phyloP scores from a whole-genome alignment of 2,888 invertebrate species.

The Stenodera caucasica region DNA sequence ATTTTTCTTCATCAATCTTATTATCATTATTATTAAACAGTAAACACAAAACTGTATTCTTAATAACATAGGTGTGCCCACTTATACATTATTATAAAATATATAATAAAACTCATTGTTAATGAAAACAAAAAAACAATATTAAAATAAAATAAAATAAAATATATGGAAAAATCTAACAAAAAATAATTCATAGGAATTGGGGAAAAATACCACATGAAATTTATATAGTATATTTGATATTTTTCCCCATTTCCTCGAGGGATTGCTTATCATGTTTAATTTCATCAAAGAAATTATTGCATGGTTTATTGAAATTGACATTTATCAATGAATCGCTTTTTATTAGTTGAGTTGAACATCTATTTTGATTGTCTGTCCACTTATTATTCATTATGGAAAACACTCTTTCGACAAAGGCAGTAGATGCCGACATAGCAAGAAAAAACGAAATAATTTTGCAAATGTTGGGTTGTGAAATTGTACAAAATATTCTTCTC shows the following conservation, averaged over 20 bases:
- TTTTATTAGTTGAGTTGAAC: slow-evolving; percentile 3
- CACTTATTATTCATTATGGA: slow-evolving; percentile 5
- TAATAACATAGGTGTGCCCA: too few relatives aligned
- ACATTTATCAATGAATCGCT: neutral
- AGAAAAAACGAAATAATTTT: neutral
- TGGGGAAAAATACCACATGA: too few relatives aligned
- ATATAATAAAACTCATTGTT: too few relatives aligned
- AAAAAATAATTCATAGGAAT: too few relatives aligned
- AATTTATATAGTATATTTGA: too few relatives aligned
- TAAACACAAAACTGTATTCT: too few relatives aligned
- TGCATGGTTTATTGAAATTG: neutral
- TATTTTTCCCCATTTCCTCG: neutral
- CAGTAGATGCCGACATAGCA: slow-evolving; percentile 1
- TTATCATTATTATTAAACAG: too few relatives aligned
- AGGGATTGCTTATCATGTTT: neutral
- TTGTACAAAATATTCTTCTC: neutral
- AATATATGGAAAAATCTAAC: too few relatives aligned
- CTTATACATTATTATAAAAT: too few relatives aligned
- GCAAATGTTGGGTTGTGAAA: neutral
- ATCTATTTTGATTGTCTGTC: neutral
- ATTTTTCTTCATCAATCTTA: too few relatives aligned
- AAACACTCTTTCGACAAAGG: neutral
- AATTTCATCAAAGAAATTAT: neutral
- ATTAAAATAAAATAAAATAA: too few relatives aligned
- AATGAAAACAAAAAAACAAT: too few relatives aligned